phyloP scores from a whole-genome alignment of 2,888 invertebrate genomes.

The Anagyrus pseudococci region DNA sequence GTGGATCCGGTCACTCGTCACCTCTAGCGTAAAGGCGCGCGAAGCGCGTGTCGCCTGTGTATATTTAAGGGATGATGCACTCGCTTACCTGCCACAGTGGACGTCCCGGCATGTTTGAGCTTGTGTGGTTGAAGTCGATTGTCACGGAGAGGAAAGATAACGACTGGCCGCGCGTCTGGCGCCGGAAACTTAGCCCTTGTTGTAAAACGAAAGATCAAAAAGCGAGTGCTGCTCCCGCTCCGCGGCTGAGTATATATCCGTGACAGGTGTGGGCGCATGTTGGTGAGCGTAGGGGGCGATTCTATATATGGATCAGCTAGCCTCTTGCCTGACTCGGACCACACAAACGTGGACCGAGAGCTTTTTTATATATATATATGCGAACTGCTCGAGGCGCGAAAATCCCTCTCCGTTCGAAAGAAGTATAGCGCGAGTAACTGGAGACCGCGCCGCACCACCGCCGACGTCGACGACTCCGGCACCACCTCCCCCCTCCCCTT shows the following conservation, averaged over 20 bases:
- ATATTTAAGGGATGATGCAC: no score
- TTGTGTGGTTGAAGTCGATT: background rate
- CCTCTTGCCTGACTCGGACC: conserved; percentile 41
- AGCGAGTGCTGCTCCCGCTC: conserved; percentile 54
- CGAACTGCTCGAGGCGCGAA: no score
- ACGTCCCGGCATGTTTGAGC: conserved; percentile 73
- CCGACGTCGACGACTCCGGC: conserved; percentile 4
- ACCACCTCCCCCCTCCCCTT: no score
- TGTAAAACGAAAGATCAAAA: conserved; percentile 55
- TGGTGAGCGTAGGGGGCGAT: conserved; percentile 51
- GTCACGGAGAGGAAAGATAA: conserved; percentile 13
- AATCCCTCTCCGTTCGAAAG: conserved; percentile 9
- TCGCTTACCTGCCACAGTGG: conserved; percentile 75
- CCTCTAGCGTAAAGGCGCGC: no score
- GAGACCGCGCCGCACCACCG: conserved; percentile 36
- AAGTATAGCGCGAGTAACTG: conserved; percentile 41
- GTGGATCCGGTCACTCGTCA: no score
- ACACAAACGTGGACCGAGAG: background rate
- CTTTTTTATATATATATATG: background rate
- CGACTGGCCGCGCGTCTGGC: conserved; percentile 1
- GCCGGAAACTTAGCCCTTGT: conserved; percentile 21
- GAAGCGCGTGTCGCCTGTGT: no score
- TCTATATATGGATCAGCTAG: conserved; percentile 59
- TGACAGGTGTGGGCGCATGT: conserved; percentile 55
- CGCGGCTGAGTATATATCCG: conserved; percentile 58